Conservation (phyloP, 1,140 invertebrate species). For the Drosophila teissieri region DNA sequence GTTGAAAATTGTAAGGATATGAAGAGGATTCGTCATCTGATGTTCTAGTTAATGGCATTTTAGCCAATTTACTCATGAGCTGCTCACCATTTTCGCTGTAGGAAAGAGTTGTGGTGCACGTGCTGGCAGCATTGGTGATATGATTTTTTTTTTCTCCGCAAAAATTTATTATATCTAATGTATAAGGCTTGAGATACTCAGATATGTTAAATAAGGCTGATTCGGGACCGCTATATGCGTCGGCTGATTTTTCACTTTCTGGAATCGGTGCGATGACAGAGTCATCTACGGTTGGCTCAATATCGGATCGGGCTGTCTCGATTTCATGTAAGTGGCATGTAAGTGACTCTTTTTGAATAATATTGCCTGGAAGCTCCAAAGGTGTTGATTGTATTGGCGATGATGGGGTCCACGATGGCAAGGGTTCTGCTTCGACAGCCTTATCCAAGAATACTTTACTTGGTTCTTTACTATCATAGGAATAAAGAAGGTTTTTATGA, state of each 20-base stretch:
- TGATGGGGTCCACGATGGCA: neutral
- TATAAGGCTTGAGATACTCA: slow-evolving; percentile 68
- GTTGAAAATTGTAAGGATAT: slow-evolving; percentile 27
- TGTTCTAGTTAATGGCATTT: neutral
- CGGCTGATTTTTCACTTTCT: slow-evolving; percentile 2
- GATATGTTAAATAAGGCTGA: slow-evolving; percentile 55
- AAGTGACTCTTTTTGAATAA: neutral
- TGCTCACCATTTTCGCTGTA: neutral
- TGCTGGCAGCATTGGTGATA: slow-evolving; percentile 9
- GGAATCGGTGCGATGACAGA: neutral
- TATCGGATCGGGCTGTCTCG: neutral
- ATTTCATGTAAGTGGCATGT: neutral
- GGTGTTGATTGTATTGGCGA: slow-evolving; percentile 4
- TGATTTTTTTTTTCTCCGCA: slow-evolving; percentile 15
- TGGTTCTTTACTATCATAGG: slow-evolving; percentile 1
- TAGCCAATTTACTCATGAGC: too few species aligned
- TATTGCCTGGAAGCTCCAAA: slow-evolving; percentile 7
- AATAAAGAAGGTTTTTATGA: neutral
- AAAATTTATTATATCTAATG: slow-evolving; percentile 40
- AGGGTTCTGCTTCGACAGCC: neutral
- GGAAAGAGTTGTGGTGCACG: slow-evolving; percentile 11
- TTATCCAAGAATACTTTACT: neutral
- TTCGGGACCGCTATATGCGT: slow-evolving; percentile 17
- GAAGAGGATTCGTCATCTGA: slow-evolving; percentile 22
- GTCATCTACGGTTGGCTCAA: neutral